phyloP scores from a whole-genome alignment of 2,888 invertebrate species.

The Xanthia togata region DNA sequence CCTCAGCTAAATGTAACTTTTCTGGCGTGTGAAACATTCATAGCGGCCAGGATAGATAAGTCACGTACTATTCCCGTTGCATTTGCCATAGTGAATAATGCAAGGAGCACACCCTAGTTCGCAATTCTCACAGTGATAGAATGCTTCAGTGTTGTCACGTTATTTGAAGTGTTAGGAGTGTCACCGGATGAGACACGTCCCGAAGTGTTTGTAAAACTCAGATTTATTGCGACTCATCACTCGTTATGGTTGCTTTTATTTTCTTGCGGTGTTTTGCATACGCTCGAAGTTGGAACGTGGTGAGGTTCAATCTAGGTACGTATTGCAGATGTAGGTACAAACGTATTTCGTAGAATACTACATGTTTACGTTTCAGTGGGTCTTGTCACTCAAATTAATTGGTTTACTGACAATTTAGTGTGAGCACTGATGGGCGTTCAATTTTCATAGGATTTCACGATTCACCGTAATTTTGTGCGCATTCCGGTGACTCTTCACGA shows the following conservation, averaged over 20 bases:
- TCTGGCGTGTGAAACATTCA: conserved; percentile 80
- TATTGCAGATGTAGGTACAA: conserved; percentile 8
- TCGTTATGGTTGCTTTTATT: conserved; percentile 58
- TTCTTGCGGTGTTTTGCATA: conserved; percentile 43
- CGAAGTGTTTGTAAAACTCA: conserved; percentile 60
- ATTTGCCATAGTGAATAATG: conserved; percentile 88
- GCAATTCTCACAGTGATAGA: conserved; percentile 77
- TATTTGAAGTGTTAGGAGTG: conserved; percentile 71
- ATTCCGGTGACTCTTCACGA: conserved; percentile 20
- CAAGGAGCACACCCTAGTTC: conserved; percentile 80
- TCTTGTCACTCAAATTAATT: conserved; percentile 18
- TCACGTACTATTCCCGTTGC: conserved; percentile 82
- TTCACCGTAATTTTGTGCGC: conserved; percentile 32
- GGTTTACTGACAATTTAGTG: conserved; percentile 29
- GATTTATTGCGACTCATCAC: conserved; percentile 64
- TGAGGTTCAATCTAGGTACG: conserved; percentile 22
- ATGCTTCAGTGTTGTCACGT: conserved; percentile 78
- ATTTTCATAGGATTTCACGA: conserved; percentile 45
- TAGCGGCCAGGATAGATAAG: conserved; percentile 81
- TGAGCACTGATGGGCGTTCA: conserved; percentile 18
- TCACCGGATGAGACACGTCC: conserved; percentile 68
- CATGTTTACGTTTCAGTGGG: neutral
- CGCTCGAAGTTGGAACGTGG: conserved; percentile 16
- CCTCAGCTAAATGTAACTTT: conserved; percentile 69
- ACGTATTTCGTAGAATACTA: neutral